phyloP scores from a whole-genome alignment of 2,888 invertebrate species.

The Ischnus inquisitorius region DNA sequence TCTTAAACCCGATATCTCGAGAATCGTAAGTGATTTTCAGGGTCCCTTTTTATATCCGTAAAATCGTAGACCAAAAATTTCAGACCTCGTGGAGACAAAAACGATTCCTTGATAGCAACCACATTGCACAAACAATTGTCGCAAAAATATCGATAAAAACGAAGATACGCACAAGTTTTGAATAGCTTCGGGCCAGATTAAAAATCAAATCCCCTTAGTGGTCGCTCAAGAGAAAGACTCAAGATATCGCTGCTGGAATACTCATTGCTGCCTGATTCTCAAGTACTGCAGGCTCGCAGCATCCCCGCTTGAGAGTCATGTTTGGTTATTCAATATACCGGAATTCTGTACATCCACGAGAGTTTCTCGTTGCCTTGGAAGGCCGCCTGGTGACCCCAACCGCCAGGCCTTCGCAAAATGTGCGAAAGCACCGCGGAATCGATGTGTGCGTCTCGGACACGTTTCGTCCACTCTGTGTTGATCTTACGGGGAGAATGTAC shows the following conservation, averaged over 20 bases:
- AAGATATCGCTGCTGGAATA: not conserved
- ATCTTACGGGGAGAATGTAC: conserved; percentile 68
- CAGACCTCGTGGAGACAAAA: no score
- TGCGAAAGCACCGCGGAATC: conserved; percentile 33
- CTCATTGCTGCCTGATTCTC: not conserved
- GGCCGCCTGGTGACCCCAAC: conserved; percentile 76
- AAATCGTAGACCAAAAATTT: no score
- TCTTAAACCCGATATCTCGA: no score
- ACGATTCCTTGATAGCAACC: no score
- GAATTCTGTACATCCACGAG: conserved; percentile 39
- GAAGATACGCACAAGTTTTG: no score
- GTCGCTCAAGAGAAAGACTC: not conserved
- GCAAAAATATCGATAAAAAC: no score
- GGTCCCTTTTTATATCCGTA: no score
- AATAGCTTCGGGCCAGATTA: no score
- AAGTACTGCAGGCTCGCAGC: not conserved
- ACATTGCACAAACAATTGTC: no score
- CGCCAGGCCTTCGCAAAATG: conserved; percentile 68
- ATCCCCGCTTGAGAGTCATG: not conserved
- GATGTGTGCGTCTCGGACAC: conserved; percentile 29
- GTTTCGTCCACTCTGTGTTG: conserved; percentile 47
- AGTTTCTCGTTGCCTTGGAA: conserved; percentile 76
- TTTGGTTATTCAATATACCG: not conserved
- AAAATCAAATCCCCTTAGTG: no score
- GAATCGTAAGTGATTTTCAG: no score